These are phyloP conservation scores for Argentina silus DNA, from an alignment of 2,797 vertebrate species.

Conservation along the genomic window DNA sequence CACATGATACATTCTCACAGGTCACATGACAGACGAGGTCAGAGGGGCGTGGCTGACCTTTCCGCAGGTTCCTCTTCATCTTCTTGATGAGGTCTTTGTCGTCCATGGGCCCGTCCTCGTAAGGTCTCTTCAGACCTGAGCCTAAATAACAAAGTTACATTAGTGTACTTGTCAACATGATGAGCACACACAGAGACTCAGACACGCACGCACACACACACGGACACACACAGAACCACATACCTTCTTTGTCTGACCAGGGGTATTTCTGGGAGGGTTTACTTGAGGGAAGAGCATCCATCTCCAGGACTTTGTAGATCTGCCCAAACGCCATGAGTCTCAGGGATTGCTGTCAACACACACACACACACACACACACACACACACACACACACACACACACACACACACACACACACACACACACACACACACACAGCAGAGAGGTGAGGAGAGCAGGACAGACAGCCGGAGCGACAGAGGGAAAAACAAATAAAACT, in stretches of 20 bases:
- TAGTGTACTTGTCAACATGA: slow-evolving; percentile 21
- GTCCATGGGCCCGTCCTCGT: slow-evolving; percentile 90
- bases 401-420: neutral
- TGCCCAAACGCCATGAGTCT: slow-evolving; percentile 97
- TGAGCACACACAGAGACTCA: slow-evolving; percentile 1
- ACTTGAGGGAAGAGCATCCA: slow-evolving; percentile 96
- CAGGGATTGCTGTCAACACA: slow-evolving; percentile 84
- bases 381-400: neutral
- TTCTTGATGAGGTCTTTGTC: slow-evolving; percentile 99
- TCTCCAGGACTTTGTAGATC: slow-evolving; percentile 97
- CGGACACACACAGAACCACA: slow-evolving; percentile 5
- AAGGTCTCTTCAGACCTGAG: slow-evolving; percentile 92
- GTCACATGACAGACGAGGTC: neutral
- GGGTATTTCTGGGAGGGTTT: slow-evolving; percentile 97
- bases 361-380: slow-evolving; percentile 19
- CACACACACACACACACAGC: neutral
- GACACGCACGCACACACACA: slow-evolving; percentile 12
- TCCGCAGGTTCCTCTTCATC: slow-evolving; percentile 97
- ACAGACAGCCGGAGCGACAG: neutral
- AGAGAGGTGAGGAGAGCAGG: neutral
- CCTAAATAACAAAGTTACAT: slow-evolving; percentile 57
- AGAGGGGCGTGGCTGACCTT: slow-evolving; percentile 67
- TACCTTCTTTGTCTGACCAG: slow-evolving; percentile 96
- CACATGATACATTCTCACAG: neutral
- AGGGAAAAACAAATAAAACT: neutral